A percentile compares a stretch with the other conserved stretches of the same genome.
These are phyloP conservation scores for Thumatha senex DNA, from an alignment of 2,888 invertebrate genomes.

Conservation along the genomic window DNA sequence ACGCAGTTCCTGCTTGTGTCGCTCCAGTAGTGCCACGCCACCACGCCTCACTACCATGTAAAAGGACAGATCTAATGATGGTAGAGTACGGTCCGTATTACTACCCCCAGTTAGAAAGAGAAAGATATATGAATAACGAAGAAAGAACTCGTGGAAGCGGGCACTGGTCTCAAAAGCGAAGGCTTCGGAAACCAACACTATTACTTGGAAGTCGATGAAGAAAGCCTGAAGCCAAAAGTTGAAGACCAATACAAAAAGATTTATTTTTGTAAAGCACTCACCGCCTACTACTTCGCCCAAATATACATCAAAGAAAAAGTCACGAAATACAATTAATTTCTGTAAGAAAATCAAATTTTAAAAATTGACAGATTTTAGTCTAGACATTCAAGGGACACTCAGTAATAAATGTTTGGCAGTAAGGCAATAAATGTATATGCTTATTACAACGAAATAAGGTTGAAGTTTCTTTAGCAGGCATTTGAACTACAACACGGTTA, in stretches of 20 bases:
- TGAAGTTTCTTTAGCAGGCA: conserved; percentile 15
- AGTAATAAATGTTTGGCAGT: not conserved
- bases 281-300: not conserved
- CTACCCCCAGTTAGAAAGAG: no score
- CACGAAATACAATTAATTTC: conserved; percentile 15
- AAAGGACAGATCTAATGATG: no score
- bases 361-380: conserved; percentile 37
- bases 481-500: conserved; percentile 19
- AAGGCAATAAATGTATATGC: not conserved
- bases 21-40: no score
- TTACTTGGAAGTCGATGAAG: no score
- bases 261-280: no score
- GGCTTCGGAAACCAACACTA: no score
- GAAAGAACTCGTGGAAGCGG: no score
- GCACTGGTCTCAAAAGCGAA: no score
- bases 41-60: no score
- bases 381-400: conserved; percentile 45
- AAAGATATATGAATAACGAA: no score
- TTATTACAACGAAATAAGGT: conserved; percentile 17
- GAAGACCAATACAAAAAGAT: not conserved
- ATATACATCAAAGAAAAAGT: not conserved
- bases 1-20: no score
- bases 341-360: conserved; percentile 16
- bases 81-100: no score
- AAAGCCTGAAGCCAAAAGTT: not conserved